Evolutionary conservation across 2,888 invertebrate species (phyloP).

Genomic region (Sepioteuthis lessoniana): DNA sequence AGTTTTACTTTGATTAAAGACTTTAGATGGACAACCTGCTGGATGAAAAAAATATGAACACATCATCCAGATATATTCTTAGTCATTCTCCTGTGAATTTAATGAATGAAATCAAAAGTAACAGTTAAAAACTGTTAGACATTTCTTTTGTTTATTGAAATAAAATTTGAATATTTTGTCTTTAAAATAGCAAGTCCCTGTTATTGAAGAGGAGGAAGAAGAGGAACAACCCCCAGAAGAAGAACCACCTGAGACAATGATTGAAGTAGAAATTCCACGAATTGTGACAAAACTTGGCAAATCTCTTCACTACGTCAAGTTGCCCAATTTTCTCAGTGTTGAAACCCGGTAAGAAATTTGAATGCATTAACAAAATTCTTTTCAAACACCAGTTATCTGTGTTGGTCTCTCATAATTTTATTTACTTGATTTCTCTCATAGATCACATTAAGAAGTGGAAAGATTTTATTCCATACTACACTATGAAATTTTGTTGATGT

Average conservation of each 20-base stretch:
- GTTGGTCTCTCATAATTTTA: background rate
- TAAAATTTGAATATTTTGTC: background rate
- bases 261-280: conserved; percentile 97
- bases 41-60: too few relatives aligned
- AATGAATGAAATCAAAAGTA: too few relatives aligned
- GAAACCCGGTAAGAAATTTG: conserved; percentile 81
- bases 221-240: conserved; percentile 82
- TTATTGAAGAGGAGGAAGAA: conserved; percentile 71
- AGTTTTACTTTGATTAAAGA: background rate
- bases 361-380: too few relatives aligned
- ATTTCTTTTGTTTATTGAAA: background rate
- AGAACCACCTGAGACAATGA: conserved; percentile 89
- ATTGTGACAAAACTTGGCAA: conserved; percentile 91
- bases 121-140: too few relatives aligned
- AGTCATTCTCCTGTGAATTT: too few relatives aligned
- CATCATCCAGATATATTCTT: too few relatives aligned
- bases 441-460: background rate
- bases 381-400: background rate
- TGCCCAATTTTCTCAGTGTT: conserved; percentile 98
- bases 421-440: background rate
- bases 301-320: conserved; percentile 90
- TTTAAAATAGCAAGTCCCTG: background rate
- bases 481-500: too few relatives aligned
- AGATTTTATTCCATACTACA: too few relatives aligned
- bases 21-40: too few relatives aligned